Conservation (phyloP, 2,797 vertebrate genomes). For the Pangasius djambal region DNA sequence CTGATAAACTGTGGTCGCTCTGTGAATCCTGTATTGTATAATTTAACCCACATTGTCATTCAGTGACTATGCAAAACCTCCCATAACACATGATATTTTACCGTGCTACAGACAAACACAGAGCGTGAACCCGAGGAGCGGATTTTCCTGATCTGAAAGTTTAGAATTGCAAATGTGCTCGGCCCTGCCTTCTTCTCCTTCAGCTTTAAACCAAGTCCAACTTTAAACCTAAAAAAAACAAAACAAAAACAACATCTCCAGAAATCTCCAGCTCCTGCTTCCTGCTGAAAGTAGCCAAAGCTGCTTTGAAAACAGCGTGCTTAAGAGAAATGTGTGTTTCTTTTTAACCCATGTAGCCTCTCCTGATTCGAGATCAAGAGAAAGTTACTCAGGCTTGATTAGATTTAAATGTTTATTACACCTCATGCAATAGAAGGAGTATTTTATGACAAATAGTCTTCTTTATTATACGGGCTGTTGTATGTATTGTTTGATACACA, state of each 20-base stretch:
- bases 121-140: neutral
- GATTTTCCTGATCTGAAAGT: conserved; percentile 18
- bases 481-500: no score
- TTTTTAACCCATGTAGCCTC: no score
- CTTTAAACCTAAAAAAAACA: neutral
- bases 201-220: neutral
- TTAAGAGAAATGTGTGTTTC: no score
- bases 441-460: no score
- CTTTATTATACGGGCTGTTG: no score
- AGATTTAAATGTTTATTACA: neutral
- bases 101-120: neutral
- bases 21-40: neutral
- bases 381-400: neutral
- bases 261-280: neutral
- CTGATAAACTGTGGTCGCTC: neutral
- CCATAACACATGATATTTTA: neutral
- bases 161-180: conserved; percentile 33
- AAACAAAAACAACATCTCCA: neutral
- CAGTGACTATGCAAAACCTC: neutral
- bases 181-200: neutral
- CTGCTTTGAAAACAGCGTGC: neutral
- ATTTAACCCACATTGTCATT: neutral
- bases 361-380: neutral
- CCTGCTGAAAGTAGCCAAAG: neutral
- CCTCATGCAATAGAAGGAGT: no score